Conservation (phyloP, 2,113 vertebrate species). For the Osmerus mordax region DNA sequence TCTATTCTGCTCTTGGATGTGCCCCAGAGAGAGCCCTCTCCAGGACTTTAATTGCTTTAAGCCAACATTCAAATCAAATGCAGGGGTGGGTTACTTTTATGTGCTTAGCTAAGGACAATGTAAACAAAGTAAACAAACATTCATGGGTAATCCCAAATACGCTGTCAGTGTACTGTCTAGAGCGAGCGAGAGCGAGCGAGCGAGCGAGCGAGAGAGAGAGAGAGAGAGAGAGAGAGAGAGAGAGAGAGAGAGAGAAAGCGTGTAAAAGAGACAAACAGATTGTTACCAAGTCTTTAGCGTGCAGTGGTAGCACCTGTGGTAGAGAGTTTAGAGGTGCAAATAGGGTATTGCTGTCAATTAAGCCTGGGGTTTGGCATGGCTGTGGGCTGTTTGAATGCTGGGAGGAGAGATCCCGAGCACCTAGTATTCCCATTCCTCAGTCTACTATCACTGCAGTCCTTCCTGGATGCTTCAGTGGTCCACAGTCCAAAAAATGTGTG, state of each 20-base stretch:
- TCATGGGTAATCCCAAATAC: background rate
- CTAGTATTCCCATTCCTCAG: too few species aligned
- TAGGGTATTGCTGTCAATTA: too few species aligned
- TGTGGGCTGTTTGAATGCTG: too few species aligned
- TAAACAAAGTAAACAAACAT: constrained; percentile 29
- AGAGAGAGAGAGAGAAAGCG: background rate
- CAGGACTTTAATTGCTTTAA: constrained; percentile 58
- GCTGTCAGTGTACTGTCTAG: too few species aligned
- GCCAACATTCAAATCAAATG: constrained; percentile 47
- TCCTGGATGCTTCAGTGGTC: too few species aligned
- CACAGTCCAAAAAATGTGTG: too few species aligned
- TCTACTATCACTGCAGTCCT: too few species aligned
- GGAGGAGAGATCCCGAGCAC: too few species aligned
- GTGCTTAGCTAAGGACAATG: constrained; percentile 32
- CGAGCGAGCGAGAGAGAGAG: background rate
- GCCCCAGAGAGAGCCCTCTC: background rate
- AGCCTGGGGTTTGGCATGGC: too few species aligned
- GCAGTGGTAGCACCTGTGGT: background rate
- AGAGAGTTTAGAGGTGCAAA: too few species aligned
- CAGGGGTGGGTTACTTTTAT: constrained; percentile 34
- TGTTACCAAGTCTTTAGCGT: constrained; percentile 17
- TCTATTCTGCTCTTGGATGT: constrained; percentile 26
- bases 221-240: background rate
- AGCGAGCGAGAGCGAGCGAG: background rate
- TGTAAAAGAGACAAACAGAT: background rate